Conservation (phyloP, 2,888 invertebrate species). For the Acleris holmiana region DNA sequence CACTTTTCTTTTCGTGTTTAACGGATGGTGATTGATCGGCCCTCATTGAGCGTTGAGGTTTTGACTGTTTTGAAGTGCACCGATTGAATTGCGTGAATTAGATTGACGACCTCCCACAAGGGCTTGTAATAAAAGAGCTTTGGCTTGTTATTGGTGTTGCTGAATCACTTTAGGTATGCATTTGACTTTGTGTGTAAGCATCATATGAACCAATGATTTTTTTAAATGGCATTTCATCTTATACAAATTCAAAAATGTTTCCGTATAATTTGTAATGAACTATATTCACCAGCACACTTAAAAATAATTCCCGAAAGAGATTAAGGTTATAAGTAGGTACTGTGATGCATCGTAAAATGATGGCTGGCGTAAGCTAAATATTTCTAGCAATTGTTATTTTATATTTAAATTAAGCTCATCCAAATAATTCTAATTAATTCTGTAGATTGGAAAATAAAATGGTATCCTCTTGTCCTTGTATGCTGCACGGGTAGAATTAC, state of each 20-base stretch:
- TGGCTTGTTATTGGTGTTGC: slow-evolving; percentile 7
- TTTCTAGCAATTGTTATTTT: not conserved
- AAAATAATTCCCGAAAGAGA: too few relatives aligned
- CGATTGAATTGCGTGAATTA: slow-evolving; percentile 64
- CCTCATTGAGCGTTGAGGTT: slow-evolving; percentile 76
- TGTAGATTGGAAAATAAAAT: slow-evolving; percentile 68
- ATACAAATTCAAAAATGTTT: too few relatives aligned
- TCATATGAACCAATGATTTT: too few relatives aligned
- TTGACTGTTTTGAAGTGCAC: slow-evolving; percentile 75
- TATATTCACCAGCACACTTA: too few relatives aligned
- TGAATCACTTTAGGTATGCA: not conserved
- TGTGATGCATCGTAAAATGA: not conserved
- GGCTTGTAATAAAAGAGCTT: slow-evolving; percentile 24
- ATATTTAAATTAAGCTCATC: slow-evolving; percentile 32
- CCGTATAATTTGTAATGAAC: too few relatives aligned
- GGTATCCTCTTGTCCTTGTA: slow-evolving; percentile 54
- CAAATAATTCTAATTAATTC: slow-evolving; percentile 62
- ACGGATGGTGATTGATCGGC: slow-evolving; percentile 84
- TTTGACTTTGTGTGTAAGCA: too few relatives aligned
- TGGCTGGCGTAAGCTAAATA: not conserved
- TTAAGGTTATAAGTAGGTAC: too few relatives aligned
- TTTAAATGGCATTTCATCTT: too few relatives aligned
- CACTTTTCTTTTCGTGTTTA: slow-evolving; percentile 84
- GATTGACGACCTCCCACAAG: slow-evolving; percentile 44
- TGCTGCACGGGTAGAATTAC: slow-evolving; percentile 76